Evolutionary conservation across 2,797 vertebrate genomes (phyloP).

Genomic region (Sarcophilus harrisii): DNA sequence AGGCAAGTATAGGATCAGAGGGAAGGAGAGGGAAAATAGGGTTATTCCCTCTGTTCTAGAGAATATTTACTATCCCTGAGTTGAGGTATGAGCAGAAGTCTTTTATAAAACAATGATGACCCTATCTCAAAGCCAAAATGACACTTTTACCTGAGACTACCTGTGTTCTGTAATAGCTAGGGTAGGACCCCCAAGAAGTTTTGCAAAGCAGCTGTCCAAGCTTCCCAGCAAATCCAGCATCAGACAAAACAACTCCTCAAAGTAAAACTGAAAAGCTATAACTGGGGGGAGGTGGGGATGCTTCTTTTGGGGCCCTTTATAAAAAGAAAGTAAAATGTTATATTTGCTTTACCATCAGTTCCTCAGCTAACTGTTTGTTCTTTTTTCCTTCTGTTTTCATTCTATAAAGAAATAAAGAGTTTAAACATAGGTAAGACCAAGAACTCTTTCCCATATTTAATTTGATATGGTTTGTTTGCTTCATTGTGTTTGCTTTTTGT

Average conservation of each 20-base stretch:
- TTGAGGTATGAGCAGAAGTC: too few relatives aligned
- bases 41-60: not conserved
- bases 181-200: slow-evolving; percentile 2
- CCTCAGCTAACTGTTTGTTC: slow-evolving; percentile 89
- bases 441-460: slow-evolving; percentile 85
- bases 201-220: slow-evolving; percentile 20
- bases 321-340: slow-evolving; percentile 84
- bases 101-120: not conserved
- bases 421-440: slow-evolving; percentile 98
- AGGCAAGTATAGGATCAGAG: not conserved
- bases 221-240: not conserved
- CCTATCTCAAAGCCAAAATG: slow-evolving; percentile 19
- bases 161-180: not conserved
- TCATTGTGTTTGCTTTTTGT: slow-evolving; percentile 87
- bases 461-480: slow-evolving; percentile 86
- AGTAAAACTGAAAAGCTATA: slow-evolving; percentile 72
- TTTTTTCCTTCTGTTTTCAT: slow-evolving; percentile 88
- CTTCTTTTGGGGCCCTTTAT: slow-evolving; percentile 78
- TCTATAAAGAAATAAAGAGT: slow-evolving; percentile 99
- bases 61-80: not conserved
- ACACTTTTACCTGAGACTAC: slow-evolving; percentile 30
- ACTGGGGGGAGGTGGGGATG: slow-evolving; percentile 44
- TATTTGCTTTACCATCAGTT: slow-evolving; percentile 86
- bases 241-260: slow-evolving; percentile 4
- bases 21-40: not conserved